Evolutionary conservation across 1,140 invertebrate species (phyloP).

Genomic region (Bradysia coprophila): DNA sequence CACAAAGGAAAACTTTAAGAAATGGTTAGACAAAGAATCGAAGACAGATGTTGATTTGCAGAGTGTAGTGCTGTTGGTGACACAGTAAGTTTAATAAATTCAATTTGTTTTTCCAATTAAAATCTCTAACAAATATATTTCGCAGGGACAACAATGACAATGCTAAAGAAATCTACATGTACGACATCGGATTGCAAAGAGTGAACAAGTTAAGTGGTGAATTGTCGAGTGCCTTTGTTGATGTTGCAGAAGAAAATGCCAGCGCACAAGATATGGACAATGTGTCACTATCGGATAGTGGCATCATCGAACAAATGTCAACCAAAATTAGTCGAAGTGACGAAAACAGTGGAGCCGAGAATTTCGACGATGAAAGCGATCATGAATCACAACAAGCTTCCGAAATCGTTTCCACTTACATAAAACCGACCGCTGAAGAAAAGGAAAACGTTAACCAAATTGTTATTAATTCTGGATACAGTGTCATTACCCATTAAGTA

Average conservation of each 20-base stretch:
- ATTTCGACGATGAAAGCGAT: not conserved
- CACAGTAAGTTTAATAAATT: constrained; percentile 37
- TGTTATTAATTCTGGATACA: constrained; percentile 30
- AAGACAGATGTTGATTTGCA: constrained; percentile 48
- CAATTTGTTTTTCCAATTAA: not conserved
- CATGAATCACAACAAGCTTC: not conserved
- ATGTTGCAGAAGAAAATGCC: constrained; percentile 66
- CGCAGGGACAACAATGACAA: constrained; percentile 27
- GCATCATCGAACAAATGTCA: constrained; percentile 23
- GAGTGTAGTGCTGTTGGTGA: constrained; percentile 58
- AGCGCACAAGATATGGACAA: constrained; percentile 42
- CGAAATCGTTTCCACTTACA: not conserved
- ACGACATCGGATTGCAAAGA: constrained; percentile 45
- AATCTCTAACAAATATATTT: too few relatives aligned
- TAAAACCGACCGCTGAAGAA: constrained; percentile 7
- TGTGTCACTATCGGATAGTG: constrained; percentile 32
- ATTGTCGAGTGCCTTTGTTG: constrained; percentile 59
- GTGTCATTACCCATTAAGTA: constrained; percentile 26
- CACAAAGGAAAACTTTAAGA: constrained; percentile 52
- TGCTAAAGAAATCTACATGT: constrained; percentile 78
- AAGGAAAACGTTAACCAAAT: constrained; percentile 20
- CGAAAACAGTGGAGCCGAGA: not conserved
- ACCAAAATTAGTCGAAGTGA: not conserved
- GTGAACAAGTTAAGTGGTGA: constrained; percentile 51
- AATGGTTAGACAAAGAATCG: constrained; percentile 58